Evolutionary conservation across 2,888 invertebrate species (phyloP).

Genomic region (Caenorhabditis panamensis): DNA sequence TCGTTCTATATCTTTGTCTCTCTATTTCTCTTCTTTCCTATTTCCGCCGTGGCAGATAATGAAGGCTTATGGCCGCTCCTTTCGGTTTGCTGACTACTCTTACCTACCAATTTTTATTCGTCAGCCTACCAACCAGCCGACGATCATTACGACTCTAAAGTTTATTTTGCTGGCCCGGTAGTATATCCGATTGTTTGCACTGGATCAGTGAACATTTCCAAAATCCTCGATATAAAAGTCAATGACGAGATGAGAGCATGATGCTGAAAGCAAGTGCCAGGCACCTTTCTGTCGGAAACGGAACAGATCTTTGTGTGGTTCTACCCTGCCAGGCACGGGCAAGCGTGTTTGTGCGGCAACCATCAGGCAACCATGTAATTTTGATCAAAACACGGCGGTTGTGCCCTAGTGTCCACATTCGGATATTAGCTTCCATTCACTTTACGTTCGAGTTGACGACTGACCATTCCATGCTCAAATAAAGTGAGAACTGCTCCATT

Average conservation of each 20-base stretch:
- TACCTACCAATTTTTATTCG: constrained; percentile 14
- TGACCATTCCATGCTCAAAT: not conserved
- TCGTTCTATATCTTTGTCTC: not conserved
- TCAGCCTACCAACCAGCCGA: not conserved
- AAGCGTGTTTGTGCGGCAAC: constrained; percentile 10
- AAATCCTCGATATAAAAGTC: constrained; percentile 9
- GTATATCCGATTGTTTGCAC: constrained; percentile 24
- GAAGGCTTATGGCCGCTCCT: constrained; percentile 20
- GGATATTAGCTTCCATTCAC: constrained; percentile 6
- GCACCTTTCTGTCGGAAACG: constrained; percentile 16
- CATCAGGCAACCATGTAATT: constrained; percentile 25
- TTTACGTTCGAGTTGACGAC: not conserved
- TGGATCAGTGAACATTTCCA: constrained; percentile 8
- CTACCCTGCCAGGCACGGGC: constrained; percentile 7
- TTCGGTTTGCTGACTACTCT: constrained; percentile 22
- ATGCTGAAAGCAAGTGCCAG: constrained; percentile 31
- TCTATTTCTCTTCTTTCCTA: not conserved
- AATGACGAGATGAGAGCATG: constrained; percentile 17
- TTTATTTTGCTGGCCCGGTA: constrained; percentile 23
- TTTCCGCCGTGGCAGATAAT: constrained; percentile 15
- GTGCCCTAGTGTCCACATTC: not conserved
- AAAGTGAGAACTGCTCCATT: no score
- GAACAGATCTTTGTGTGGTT: constrained; percentile 22
- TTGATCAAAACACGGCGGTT: constrained; percentile 41
- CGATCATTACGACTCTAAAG: constrained; percentile 20